Evolutionary conservation across 2,113 vertebrate genomes (phyloP).

Genomic region (Amphilophus citrinellus): DNA sequence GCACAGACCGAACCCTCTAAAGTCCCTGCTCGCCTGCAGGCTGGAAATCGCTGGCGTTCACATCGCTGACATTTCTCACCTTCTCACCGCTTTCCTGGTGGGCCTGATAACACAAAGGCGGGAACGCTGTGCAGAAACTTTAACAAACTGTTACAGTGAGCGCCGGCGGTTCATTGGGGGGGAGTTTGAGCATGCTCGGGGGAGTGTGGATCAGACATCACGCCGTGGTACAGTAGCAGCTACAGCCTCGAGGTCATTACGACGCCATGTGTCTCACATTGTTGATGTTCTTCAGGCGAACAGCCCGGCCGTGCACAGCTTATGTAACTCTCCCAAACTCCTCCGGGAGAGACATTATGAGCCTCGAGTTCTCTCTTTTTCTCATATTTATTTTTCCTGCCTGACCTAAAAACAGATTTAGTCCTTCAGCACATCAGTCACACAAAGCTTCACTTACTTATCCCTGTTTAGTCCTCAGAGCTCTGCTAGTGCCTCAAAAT

Average conservation of each 20-base stretch:
- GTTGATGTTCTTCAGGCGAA: neutral
- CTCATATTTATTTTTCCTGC: slow-evolving; percentile 5
- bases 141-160: neutral
- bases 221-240: neutral
- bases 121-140: neutral
- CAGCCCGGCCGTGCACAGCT: neutral
- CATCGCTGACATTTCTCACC: neutral
- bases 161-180: fast-evolving
- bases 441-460: neutral
- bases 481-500: neutral
- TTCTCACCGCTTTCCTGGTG: neutral
- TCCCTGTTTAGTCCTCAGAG: neutral
- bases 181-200: neutral
- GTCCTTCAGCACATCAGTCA: neutral
- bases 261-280: neutral
- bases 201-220: neutral
- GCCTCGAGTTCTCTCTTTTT: neutral
- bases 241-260: neutral
- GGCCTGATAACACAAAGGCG: neutral
- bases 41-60: neutral
- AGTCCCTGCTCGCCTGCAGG: neutral
- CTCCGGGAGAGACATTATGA: neutral
- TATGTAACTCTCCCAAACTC: slow-evolving; percentile 2
- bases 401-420: slow-evolving; percentile 2
- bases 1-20: neutral